A percentile compares a stretch with the other conserved stretches of the same genome.
phyloP scores from a whole-genome alignment of 2,888 invertebrate species.

The Lordiphosa fenestrarum region DNA sequence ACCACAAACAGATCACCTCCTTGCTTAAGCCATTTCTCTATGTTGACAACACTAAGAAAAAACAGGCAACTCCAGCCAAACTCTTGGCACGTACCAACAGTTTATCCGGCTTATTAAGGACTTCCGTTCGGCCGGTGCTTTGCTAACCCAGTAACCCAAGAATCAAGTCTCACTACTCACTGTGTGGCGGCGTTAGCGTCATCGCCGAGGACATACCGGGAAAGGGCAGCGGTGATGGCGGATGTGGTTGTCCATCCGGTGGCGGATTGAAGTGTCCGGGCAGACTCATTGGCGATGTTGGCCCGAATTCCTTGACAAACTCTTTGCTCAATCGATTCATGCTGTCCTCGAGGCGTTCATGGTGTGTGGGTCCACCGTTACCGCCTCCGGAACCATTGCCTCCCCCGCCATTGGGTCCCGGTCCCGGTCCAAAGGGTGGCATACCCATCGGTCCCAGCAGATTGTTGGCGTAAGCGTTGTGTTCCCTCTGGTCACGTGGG shows the following conservation, averaged over 20 bases:
- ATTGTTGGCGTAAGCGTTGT: conserved; percentile 77
- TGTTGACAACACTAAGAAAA: too few relatives aligned
- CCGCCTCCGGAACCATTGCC: conserved; percentile 20
- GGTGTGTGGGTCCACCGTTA: conserved; percentile 68
- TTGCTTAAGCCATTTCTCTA: too few relatives aligned
- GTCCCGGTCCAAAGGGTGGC: conserved; percentile 52
- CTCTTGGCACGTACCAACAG: too few relatives aligned
- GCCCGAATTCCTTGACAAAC: conserved; percentile 36
- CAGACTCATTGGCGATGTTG: conserved; percentile 80
- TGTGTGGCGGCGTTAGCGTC: conserved; percentile 91
- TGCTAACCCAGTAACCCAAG: conserved; percentile 58
- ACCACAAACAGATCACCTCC: too few relatives aligned
- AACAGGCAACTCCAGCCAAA: too few relatives aligned
- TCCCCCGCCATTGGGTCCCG: conserved; percentile 43
- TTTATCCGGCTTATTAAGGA: background rate
- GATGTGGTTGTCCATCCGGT: conserved; percentile 81
- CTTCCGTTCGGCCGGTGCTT: conserved; percentile 7
- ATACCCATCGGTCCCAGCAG: conserved; percentile 78
- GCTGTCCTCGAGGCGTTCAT: conserved; percentile 79
- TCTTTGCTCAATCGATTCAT: conserved; percentile 75
- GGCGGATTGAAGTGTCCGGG: conserved; percentile 79
- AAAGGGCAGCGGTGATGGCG: conserved; percentile 85
- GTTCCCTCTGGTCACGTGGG: conserved; percentile 67
- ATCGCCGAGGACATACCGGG: conserved; percentile 84
- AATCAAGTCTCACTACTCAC: conserved; percentile 81